phyloP scores from a whole-genome alignment of 2,113 vertebrate species.

The Saguinus imperator region DNA sequence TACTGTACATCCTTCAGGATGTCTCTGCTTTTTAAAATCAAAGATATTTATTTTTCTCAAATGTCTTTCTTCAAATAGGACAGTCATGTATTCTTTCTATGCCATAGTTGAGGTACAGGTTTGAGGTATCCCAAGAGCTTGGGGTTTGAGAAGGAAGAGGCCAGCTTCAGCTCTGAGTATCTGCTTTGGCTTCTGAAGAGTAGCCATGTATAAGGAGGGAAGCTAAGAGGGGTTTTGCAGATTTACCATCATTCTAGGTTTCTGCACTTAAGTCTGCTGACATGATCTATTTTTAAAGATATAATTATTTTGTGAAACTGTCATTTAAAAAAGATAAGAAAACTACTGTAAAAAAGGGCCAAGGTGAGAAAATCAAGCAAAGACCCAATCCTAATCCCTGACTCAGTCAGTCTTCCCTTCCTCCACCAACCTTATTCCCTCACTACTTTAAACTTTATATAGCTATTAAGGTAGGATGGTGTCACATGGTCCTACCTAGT shows the following conservation, averaged over 20 bases:
- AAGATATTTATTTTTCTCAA: neutral
- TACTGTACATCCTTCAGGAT: neutral
- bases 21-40: neutral
- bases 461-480: neutral
- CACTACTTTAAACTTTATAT: neutral
- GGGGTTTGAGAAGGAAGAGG: neutral
- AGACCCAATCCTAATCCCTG: conserved; percentile 26
- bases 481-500: neutral
- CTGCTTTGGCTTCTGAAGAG: neutral
- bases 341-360: conserved; percentile 75
- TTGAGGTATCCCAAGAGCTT: neutral
- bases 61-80: neutral
- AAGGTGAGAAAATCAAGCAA: conserved; percentile 69
- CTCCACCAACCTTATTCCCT: neutral
- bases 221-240: neutral
- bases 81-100: neutral
- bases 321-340: conserved; percentile 75
- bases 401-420: neutral
- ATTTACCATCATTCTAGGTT: neutral
- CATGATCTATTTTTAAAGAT: conserved; percentile 74
- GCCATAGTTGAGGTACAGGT: neutral
- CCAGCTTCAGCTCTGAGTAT: too few relatives aligned
- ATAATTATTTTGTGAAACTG: conserved; percentile 73
- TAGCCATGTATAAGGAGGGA: neutral
- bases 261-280: neutral